These are phyloP conservation scores for Grus americana DNA, from an alignment of 2,113 vertebrate genomes.

Conservation along the genomic window DNA sequence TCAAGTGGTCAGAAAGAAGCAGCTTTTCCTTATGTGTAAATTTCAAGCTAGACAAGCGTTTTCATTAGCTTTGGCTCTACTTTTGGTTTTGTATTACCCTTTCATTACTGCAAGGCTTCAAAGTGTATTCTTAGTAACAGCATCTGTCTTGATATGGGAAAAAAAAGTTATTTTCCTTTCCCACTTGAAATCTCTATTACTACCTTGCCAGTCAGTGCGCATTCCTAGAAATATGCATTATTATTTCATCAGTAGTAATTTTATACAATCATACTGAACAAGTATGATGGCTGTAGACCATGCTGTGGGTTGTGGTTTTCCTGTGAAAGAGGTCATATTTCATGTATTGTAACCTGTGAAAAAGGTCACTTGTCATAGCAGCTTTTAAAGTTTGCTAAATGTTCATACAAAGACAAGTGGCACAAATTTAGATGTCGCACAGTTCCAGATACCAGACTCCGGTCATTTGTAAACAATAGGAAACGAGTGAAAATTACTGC, in stretches of 20 bases:
- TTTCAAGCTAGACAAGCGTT: not conserved
- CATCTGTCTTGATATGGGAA: not conserved
- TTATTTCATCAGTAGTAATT: not conserved
- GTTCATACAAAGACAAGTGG: not conserved
- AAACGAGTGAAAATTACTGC: constrained; percentile 10
- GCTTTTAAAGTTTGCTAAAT: not conserved
- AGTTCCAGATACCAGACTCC: not conserved
- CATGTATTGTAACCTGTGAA: not conserved
- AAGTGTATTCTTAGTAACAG: not conserved
- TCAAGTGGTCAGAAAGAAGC: not conserved
- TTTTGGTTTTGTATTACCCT: not conserved
- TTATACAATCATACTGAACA: not conserved
- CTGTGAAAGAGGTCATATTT: not conserved
- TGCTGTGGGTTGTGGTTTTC: not conserved
- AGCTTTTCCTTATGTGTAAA: not conserved
- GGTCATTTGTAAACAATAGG: constrained; percentile 24
- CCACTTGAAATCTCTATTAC: not conserved
- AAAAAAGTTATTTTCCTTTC: not conserved
- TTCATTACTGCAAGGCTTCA: not conserved
- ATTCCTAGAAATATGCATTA: not conserved
- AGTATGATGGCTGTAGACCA: not conserved
- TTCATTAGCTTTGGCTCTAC: not conserved
- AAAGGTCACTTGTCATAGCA: constrained; percentile 8
- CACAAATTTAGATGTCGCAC: not conserved
- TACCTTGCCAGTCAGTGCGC: not conserved